Base-by-base conservation (phyloP, 2,797 vertebrate genomes). In the Vireo griseus region DNA sequence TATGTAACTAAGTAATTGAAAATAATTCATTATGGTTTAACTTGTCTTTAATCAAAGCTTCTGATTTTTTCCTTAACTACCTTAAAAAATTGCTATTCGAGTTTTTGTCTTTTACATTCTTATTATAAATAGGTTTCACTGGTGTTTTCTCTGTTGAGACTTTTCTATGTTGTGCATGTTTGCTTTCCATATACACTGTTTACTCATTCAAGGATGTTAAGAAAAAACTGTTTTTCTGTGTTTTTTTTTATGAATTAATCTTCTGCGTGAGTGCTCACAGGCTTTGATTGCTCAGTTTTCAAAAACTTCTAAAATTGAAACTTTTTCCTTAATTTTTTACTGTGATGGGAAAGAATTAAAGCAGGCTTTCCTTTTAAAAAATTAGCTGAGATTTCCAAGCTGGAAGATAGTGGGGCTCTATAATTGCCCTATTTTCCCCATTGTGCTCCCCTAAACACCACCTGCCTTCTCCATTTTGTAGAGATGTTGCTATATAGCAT, bases 241-340 rank as follows among this genome's bases (percentile, higher is more conserved):
- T 62, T 86, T 88, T 37, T 35, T 90, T 95, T 73, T 65, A 51
- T 89, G 71, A 95, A 93, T 78, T 54, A 78, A 47, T 81, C 14
- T 90, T 63, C 62, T 76, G 37, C 2, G 1, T 76, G 80, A 54
- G 24, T 48, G 29, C 54, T 71, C 54, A 14, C 35, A 45, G 44
- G 42, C 73, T 57, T 69, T 66, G 4, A 55, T 39, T 86, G 25
- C 58, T 77, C 17, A 28, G 7, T 93, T 69, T 48, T 68, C 8
- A 44, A 91, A 75, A 62, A 14, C 50, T 69, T 35, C 5, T n/a
- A 18, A 78, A 84, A 75, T 40, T 62, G 6, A 44, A 29, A 26
- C 10, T 8, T 88, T 75, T 86, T 44, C 31, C 35, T 52, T n/a
- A 67, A 7, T 86, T 87, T 51, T 75, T 88, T 45, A 29, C 28